A percentile compares a stretch with the other conserved stretches of the same genome.
phyloP scores from a whole-genome alignment of 2,888 invertebrate genomes.

The Panzeria rudis region DNA sequence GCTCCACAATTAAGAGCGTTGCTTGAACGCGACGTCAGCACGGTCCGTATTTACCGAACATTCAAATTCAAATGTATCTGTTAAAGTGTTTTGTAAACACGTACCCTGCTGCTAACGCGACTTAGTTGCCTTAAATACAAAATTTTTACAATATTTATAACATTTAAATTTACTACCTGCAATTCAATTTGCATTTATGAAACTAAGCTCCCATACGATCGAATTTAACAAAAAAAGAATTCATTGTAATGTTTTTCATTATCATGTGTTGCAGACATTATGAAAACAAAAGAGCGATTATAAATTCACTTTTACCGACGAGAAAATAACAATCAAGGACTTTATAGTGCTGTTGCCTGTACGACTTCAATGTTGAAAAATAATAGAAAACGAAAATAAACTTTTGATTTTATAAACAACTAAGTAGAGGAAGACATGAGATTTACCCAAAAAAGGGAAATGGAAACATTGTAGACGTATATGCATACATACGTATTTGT shows the following conservation, averaged over 20 bases:
- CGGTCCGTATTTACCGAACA: too few species aligned
- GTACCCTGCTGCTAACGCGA: too few species aligned
- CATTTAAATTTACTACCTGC: not conserved
- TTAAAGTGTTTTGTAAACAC: too few species aligned
- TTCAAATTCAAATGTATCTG: too few species aligned
- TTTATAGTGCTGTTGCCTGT: not conserved
- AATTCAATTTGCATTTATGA: not conserved
- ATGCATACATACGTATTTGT: not conserved
- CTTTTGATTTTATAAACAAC: constrained; percentile 7
- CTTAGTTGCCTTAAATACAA: not conserved
- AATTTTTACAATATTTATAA: not conserved
- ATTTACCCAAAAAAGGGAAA: not conserved
- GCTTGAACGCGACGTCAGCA: too few species aligned
- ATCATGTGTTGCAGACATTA: not conserved
- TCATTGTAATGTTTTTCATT: not conserved
- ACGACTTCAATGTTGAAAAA: not conserved
- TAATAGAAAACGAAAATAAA: not conserved
- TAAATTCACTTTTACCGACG: not conserved
- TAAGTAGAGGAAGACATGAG: not conserved
- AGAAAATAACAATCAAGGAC: not conserved
- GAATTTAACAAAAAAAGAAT: not conserved
- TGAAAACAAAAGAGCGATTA: not conserved
- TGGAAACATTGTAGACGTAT: not conserved
- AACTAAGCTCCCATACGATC: not conserved
- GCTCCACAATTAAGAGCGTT: too few species aligned